phyloP scores from a whole-genome alignment of 2,797 vertebrate genomes.

The Coreius guichenoti region DNA sequence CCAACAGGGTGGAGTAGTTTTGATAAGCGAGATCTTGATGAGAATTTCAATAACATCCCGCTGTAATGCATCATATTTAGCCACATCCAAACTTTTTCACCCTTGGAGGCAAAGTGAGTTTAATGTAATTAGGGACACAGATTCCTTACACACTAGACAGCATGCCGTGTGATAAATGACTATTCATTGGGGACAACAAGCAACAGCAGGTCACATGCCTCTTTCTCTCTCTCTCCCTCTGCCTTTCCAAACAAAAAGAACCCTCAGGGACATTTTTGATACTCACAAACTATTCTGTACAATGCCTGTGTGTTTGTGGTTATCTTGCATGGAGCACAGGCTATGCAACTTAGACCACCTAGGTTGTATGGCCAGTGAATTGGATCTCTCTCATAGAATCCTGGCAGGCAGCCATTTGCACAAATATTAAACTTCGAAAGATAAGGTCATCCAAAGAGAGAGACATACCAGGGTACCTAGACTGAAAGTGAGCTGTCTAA shows the following conservation, averaged over 20 bases:
- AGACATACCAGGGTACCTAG: conserved; percentile 23
- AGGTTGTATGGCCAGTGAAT: conserved; percentile 32
- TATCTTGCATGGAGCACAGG: conserved; percentile 21
- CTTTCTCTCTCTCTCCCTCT: not conserved
- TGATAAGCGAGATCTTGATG: conserved; percentile 23
- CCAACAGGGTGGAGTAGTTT: conserved; percentile 42
- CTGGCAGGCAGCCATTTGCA: conserved; percentile 53
- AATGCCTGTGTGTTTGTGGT: conserved; percentile 30
- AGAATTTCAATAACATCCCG: conserved; percentile 35
- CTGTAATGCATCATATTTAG: conserved; percentile 40
- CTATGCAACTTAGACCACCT: conserved; percentile 58
- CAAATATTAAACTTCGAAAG: conserved; percentile 52
- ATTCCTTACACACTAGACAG: conserved; percentile 41
- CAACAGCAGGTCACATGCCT: conserved; percentile 46
- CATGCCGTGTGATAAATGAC: conserved; percentile 44
- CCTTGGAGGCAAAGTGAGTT: conserved; percentile 33
- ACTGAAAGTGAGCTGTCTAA: conserved; percentile 22
- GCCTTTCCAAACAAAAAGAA: conserved; percentile 38
- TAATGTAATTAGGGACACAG: conserved; percentile 52
- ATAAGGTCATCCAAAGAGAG: conserved; percentile 52
- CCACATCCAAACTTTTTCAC: conserved; percentile 32
- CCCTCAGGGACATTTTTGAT: conserved; percentile 46
- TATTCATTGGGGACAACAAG: conserved; percentile 51
- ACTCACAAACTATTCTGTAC: conserved; percentile 33
- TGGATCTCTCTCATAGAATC: conserved; percentile 41